Evolutionary conservation across 2,797 vertebrate species (phyloP).

Genomic region (Pseudomugil gertrudae): DNA sequence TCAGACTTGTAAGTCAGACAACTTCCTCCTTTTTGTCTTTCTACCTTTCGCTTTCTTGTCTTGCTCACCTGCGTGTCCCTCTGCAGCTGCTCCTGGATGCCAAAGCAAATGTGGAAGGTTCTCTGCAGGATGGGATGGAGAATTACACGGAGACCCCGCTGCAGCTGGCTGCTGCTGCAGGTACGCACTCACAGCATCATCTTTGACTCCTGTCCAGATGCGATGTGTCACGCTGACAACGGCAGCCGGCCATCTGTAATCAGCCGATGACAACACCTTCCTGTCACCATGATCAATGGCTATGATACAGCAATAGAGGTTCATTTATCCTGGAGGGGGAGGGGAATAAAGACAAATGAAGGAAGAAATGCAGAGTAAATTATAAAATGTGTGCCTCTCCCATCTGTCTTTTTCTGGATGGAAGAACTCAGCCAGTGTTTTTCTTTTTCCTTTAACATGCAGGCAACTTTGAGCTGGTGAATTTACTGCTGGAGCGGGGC

Average conservation of each 20-base stretch:
- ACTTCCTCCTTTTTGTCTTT: conserved; percentile 9
- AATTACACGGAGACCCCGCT: conserved; percentile 98
- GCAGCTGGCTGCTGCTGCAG: conserved; percentile 94
- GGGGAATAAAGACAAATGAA: conserved; percentile 45
- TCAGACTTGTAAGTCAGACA: conserved; percentile 4
- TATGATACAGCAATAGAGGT: conserved; percentile 22
- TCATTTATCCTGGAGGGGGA: conserved; percentile 19
- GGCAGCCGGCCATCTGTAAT: conserved; percentile 38
- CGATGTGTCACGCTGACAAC: conserved; percentile 26
- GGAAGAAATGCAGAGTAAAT: conserved; percentile 16
- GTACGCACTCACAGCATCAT: conserved; percentile 75
- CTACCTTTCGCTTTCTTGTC: neutral
- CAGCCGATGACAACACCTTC: conserved; percentile 48
- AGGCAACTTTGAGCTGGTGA: conserved; percentile 98
- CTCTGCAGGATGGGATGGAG: conserved; percentile 93
- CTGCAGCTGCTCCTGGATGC: conserved; percentile 93
- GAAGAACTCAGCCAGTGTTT: neutral
- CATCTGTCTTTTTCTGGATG: conserved; percentile 17
- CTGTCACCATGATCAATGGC: conserved; percentile 40
- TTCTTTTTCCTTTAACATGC: conserved; percentile 31
- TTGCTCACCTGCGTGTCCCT: conserved; percentile 1
- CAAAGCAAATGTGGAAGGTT: conserved; percentile 94
- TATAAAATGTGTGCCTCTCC: conserved; percentile 1
- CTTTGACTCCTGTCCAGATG: conserved; percentile 19
- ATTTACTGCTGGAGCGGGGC: conserved; percentile 93